Conservation (phyloP, 2,797 vertebrate genomes). For the Platalea minor region DNA sequence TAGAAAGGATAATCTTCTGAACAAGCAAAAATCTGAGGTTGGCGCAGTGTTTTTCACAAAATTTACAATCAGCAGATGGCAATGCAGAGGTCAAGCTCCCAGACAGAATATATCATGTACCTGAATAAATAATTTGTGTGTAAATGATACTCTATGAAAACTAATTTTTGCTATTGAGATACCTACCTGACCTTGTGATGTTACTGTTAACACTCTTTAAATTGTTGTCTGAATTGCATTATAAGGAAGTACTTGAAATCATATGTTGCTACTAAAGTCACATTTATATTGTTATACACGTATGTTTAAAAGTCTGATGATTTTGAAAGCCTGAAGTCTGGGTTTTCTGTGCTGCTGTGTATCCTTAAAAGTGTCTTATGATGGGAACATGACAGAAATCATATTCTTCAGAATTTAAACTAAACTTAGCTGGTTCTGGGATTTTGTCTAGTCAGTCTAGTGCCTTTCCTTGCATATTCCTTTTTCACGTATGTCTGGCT, state of each 20-base stretch:
- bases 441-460: neutral
- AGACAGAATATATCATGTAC: neutral
- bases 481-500: neutral
- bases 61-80: constrained; percentile 48
- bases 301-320: neutral
- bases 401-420: neutral
- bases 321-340: neutral
- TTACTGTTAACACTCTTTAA: neutral
- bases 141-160: neutral
- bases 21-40: constrained; percentile 31
- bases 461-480: neutral
- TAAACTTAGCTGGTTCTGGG: neutral
- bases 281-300: neutral
- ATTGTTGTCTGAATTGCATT: neutral
- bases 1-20: constrained; percentile 57
- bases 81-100: constrained; percentile 44
- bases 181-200: neutral
- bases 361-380: neutral
- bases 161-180: neutral
- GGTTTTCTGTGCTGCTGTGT: neutral
- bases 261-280: neutral
- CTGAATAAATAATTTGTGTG: constrained; percentile 42
- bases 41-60: neutral
- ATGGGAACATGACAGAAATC: neutral
- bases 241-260: neutral